Conservation (phyloP, 1,140 invertebrate species). For the Drosophila ananassae region DNA sequence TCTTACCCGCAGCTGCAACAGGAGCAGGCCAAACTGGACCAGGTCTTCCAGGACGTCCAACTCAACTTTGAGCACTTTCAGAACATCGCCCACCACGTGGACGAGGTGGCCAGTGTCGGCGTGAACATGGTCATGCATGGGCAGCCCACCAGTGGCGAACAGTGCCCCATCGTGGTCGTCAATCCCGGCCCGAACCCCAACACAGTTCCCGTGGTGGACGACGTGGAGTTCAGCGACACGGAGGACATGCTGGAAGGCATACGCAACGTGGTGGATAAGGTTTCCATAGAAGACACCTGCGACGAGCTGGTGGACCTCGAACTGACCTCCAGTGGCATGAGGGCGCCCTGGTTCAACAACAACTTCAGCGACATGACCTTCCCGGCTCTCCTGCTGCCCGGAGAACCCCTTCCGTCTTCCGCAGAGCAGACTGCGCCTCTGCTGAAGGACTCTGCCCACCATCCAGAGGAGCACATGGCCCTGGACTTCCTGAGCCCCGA, state of each 20-base stretch:
- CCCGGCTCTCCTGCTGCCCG: conserved; percentile 50
- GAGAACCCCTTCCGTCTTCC: conserved; percentile 52
- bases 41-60: conserved; percentile 78
- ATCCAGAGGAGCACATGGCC: conserved; percentile 36
- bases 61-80: conserved; percentile 77
- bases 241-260: conserved; percentile 94
- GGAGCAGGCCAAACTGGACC: conserved; percentile 83
- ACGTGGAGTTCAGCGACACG: conserved; percentile 90
- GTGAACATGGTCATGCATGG: conserved; percentile 68
- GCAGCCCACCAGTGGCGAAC: conserved; percentile 50
- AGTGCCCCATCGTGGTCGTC: conserved; percentile 25
- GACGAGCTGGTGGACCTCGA: conserved; percentile 75
- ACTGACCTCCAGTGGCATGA: conserved; percentile 69
- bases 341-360: conserved; percentile 75
- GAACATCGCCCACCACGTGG: conserved; percentile 55
- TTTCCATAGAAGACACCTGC: conserved; percentile 79
- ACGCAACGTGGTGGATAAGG: conserved; percentile 87
- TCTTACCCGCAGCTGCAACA: conserved; percentile 39
- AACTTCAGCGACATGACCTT: conserved; percentile 75
- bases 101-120: conserved; percentile 43
- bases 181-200: conserved; percentile 19
- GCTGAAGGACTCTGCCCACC: conserved; percentile 11
- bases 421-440: conserved; percentile 13
- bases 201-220: conserved; percentile 58
- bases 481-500: conserved; percentile 43